phyloP scores from a whole-genome alignment of 2,888 invertebrate species.

The Eupithecia abbreviata region DNA sequence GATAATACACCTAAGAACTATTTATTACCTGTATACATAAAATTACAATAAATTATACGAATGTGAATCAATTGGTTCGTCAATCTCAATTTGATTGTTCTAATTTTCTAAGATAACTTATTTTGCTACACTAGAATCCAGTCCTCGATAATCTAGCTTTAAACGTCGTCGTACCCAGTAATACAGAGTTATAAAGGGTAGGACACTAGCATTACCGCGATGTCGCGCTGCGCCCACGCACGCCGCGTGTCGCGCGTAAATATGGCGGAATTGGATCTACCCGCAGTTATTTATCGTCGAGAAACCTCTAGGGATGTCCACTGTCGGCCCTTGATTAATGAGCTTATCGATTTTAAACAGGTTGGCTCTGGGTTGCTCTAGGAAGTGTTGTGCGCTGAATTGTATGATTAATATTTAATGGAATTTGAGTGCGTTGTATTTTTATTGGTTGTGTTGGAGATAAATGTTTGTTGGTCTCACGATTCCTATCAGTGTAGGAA shows the following conservation, averaged over 20 bases:
- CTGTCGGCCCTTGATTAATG: slow-evolving; percentile 36
- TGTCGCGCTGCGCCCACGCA: slow-evolving; percentile 63
- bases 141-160: slow-evolving; percentile 17
- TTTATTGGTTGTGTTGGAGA: slow-evolving; percentile 2
- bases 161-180: slow-evolving; percentile 15
- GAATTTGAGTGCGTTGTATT: background rate
- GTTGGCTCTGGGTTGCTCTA: slow-evolving; percentile 1
- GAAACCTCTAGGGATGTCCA: slow-evolving; percentile 53
- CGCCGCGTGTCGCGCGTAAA: slow-evolving; percentile 62
- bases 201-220: slow-evolving; percentile 50
- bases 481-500: background rate
- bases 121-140: background rate
- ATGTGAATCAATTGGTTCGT: no score
- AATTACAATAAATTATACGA: no score
- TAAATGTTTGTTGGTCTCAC: background rate
- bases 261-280: slow-evolving; percentile 79
- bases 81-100: background rate
- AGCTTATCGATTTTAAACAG: slow-evolving; percentile 11
- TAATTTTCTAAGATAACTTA: background rate
- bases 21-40: no score
- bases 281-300: slow-evolving; percentile 74
- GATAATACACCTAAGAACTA: no score
- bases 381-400: slow-evolving; percentile 13
- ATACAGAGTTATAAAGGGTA: slow-evolving; percentile 30
- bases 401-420: slow-evolving; percentile 11